Evolutionary conservation across 2,113 vertebrate species (phyloP), one percentile per base, ranked within the genome.

Genomic region (Chionodraco myersi): DNA sequence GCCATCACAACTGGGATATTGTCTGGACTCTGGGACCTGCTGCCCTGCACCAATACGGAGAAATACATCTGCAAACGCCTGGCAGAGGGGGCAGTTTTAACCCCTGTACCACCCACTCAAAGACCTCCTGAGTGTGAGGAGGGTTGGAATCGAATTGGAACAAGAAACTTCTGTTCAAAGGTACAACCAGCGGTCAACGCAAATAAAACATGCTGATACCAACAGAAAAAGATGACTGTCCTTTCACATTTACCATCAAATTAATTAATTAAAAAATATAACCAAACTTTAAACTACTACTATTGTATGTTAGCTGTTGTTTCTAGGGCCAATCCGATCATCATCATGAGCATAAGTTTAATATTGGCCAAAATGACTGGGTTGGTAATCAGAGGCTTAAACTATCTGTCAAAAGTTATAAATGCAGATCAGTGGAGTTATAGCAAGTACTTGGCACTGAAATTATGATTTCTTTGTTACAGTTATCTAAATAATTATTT

Each of bases 11-110:
- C 97, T n/a, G 97, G 97, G 45, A 68, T 90, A 82, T 80, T 95
- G 47, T 97, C 97, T 44, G 98, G 98, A 81, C 94, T 99, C 83
- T 99, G 98, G 98, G 97, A 98, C 92, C 87, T 98, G 75, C 81
- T 97, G 80, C 95, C 93, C 68, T 99, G 98, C 88, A 94, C 95
- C 52, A 96, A 96, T 72, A 95, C 91, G 56, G 95, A 95, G 71
- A 98, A 97, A 74, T 99, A 96, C 89, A 93, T 99, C 36, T 99
- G 98, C 87, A 98, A 98, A 82, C 79, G 95, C 9, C 94, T 94
- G 94, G 97, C 96, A 53, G 95, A 96, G 49, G 97, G 96, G 66
- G 94, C 95, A 2, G 94, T 95, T 0, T 54, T 83, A 23, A 97
- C 98, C 3, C 10, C 10, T 3, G 65, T 82, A 49, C 90, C 92